Base-by-base conservation (phyloP, 2,888 invertebrate species). In the Nycteola revayana region DNA sequence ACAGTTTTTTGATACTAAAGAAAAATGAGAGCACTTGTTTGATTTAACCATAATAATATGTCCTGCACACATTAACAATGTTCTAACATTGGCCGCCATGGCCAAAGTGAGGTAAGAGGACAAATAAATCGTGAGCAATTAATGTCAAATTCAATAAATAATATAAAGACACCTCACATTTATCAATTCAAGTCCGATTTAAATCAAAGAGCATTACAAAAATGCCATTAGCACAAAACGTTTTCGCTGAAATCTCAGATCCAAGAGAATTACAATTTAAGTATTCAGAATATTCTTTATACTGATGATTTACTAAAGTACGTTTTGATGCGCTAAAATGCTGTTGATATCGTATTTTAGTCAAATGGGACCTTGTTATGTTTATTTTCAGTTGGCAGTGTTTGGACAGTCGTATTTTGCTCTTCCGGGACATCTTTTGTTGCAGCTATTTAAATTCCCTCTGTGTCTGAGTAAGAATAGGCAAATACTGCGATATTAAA, bases 151-250 rank as follows among this genome's bases (percentile, higher is more conserved):
- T 37, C 39, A 32, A 38, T 55, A 42, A 42, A 49, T 46, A 43
- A 59, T 40, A 24, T 26, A 44, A n/a, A 22, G 25, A 35, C 42
- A 45, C 37, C 38, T 29, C 21, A 21, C 37, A 40, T 28, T 29
- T 42, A 41, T 41, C 29, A 40, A 36, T 32, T 54, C 36, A 32
- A 10, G 25, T 52, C 46, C 31, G 38, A 49, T 49, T 53, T 52
- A 39, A 49, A 54, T 52, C 51, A 51, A 45, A 49, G 10, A 50
- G 24, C 27, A 42, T 47, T 58, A 38, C 38, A 25, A 9, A 25
- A 25, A 58, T 41, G 42, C 43, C 47, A 34, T 34, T 37, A 33
- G 5, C 24, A 33, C 27, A 22, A 22, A 42, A 9, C 30, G 36
- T 54, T 45, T 53, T 26, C 32, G 28, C 31, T 10, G 10, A 28